A percentile compares a stretch with the other conserved stretches of the same genome.
Evolutionary conservation across 2,888 invertebrate species (phyloP).

Genomic region (Cantharis rustica): DNA sequence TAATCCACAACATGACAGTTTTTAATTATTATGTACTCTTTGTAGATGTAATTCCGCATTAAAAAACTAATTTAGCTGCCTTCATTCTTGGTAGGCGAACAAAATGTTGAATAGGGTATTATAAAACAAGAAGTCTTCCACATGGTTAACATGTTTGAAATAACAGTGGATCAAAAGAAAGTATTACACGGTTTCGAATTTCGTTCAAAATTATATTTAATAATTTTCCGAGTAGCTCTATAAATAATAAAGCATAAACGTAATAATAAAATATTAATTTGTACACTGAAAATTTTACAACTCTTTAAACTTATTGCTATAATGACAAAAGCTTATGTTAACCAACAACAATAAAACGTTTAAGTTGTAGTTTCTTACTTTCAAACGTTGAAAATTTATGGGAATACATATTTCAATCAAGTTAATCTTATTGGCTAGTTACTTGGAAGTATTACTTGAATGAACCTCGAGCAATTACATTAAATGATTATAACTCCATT

Average conservation of each 20-base stretch:
- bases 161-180: neutral
- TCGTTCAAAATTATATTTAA: neutral
- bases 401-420: neutral
- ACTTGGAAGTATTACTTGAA: neutral
- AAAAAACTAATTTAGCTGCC: neutral
- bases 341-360: neutral
- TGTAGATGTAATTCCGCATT: neutral
- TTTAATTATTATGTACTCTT: neutral
- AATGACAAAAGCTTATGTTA: neutral
- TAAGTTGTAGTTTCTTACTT: neutral
- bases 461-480: neutral
- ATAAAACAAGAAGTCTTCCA: neutral
- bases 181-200: neutral
- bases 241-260: neutral
- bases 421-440: neutral
- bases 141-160: neutral
- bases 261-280: neutral
- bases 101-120: neutral
- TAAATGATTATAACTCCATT: slow-evolving; percentile 17
- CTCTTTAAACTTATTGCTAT: neutral
- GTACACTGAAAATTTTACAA: neutral
- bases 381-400: neutral
- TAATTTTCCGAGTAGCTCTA: neutral
- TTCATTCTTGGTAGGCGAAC: neutral
- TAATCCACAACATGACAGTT: neutral